Evolutionary conservation across 2,113 vertebrate genomes (phyloP).

Genomic region (Maylandia zebra): DNA sequence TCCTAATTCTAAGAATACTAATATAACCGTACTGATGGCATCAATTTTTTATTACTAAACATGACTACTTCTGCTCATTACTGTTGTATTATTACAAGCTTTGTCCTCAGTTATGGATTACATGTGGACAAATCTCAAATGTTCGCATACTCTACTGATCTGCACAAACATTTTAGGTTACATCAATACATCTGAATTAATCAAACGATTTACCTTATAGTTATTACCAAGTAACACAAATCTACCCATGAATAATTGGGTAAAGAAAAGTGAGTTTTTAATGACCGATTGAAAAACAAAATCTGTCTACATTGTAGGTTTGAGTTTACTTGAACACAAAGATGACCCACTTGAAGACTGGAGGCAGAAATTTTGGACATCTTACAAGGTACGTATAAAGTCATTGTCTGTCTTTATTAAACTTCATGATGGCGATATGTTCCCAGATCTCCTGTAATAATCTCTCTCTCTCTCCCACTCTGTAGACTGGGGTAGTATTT

Average conservation of each 20-base stretch:
- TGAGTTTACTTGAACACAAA: slow-evolving; percentile 71
- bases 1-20: background rate
- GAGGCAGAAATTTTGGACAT: slow-evolving; percentile 74
- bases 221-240: background rate
- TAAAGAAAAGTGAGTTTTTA: background rate
- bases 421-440: background rate
- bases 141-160: background rate
- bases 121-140: background rate
- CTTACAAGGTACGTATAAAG: slow-evolving; percentile 62
- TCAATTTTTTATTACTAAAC: background rate
- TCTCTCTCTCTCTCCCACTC: background rate
- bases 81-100: background rate
- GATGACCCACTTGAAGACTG: slow-evolving; percentile 70
- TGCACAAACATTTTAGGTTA: background rate
- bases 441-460: background rate
- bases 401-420: background rate
- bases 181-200: background rate
- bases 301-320: slow-evolving; percentile 47
- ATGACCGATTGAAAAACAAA: background rate
- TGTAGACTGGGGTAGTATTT: slow-evolving; percentile 68
- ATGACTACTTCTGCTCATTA: background rate
- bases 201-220: background rate
- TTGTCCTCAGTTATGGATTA: background rate
- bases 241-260: background rate
- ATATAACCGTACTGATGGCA: background rate